phyloP scores from a whole-genome alignment of 2,113 vertebrate species.

The Scophthalmus maximus region DNA sequence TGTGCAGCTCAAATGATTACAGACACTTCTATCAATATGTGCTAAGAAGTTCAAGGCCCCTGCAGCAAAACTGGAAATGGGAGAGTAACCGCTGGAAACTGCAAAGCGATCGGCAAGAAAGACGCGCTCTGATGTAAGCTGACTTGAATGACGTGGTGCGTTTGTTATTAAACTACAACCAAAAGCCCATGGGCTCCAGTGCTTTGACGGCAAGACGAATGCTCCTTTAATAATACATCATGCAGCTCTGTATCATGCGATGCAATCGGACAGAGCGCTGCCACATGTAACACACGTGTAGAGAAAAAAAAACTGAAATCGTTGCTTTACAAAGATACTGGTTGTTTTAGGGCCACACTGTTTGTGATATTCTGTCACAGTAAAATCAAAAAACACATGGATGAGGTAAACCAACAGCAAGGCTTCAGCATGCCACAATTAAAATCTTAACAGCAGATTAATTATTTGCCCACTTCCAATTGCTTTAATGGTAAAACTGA shows the following conservation, averaged over 20 bases:
- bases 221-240: neutral
- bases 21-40: slow-evolving; percentile 2
- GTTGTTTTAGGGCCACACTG: no score
- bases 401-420: no score
- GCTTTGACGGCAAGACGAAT: neutral
- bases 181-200: neutral
- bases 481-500: slow-evolving; percentile 21
- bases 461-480: slow-evolving; percentile 21
- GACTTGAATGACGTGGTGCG: neutral
- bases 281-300: neutral
- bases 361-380: no score
- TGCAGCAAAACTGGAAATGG: neutral
- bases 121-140: neutral
- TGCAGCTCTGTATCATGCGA: neutral
- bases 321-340: no score
- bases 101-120: neutral
- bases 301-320: no score
- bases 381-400: no score
- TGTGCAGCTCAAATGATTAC: neutral
- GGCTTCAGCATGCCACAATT: slow-evolving; percentile 13
- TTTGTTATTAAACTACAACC: neutral
- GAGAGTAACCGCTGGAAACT: neutral
- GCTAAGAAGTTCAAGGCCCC: neutral
- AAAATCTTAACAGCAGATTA: slow-evolving; percentile 9
- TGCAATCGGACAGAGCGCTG: neutral